These are phyloP conservation scores for Lordiphosa clarofinis DNA, from an alignment of 1,140 invertebrate species.

Conservation along the genomic window DNA sequence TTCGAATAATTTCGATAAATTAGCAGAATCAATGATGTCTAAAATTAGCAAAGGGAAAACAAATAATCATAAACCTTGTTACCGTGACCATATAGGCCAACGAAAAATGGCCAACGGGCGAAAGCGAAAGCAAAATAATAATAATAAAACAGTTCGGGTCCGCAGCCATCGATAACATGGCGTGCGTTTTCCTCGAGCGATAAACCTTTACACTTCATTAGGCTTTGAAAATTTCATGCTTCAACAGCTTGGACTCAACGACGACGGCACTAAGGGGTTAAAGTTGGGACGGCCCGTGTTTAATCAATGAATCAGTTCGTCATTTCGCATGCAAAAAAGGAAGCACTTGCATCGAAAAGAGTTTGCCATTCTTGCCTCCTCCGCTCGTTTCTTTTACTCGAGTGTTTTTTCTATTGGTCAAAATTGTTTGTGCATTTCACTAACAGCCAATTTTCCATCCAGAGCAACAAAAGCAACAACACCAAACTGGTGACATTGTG, in stretches of 20 bases:
- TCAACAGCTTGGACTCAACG: conserved; percentile 57
- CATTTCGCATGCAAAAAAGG: conserved; percentile 53
- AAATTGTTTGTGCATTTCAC: conserved; percentile 52
- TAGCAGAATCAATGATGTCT: conserved; percentile 69
- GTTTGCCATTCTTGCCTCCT: conserved; percentile 11
- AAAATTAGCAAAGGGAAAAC: conserved; percentile 65
- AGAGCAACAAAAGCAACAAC: background rate
- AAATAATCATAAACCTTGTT: conserved; percentile 74
- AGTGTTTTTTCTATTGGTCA: conserved; percentile 40
- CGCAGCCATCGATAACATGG: conserved; percentile 12
- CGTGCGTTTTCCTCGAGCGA: conserved; percentile 53
- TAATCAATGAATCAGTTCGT: conserved; percentile 73
- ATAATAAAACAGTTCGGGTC: conserved; percentile 54
- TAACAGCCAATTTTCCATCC: conserved; percentile 38
- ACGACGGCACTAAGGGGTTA: conserved; percentile 57
- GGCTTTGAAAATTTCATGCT: conserved; percentile 70
- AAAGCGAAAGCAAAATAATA: conserved; percentile 58
- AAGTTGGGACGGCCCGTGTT: conserved; percentile 43
- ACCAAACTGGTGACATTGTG: conserved; percentile 41
- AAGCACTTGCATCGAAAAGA: conserved; percentile 31
- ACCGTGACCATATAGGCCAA: conserved; percentile 69
- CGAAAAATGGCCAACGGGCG: conserved; percentile 52
- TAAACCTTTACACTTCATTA: conserved; percentile 78
- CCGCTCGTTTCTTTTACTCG: conserved; percentile 8
- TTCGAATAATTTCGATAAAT: conserved; percentile 54